phyloP scores from a whole-genome alignment of 2,797 vertebrate genomes.

The Manis pentadactyla region DNA sequence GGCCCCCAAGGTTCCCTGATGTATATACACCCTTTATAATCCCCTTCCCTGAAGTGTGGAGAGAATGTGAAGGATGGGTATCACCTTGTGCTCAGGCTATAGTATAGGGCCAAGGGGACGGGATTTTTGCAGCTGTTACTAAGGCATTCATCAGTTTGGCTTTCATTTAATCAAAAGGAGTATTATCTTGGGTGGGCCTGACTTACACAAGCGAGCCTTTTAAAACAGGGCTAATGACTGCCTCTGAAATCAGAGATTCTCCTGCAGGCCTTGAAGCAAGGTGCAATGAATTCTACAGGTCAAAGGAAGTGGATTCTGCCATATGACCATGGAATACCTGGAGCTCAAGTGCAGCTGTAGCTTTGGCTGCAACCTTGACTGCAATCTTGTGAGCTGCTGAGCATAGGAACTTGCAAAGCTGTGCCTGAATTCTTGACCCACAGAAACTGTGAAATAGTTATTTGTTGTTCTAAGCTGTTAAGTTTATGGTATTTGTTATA shows the following conservation, averaged over 20 bases:
- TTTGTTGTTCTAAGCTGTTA: not conserved
- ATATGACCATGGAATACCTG: not conserved
- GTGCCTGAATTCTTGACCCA: not conserved
- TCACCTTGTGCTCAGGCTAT: not conserved
- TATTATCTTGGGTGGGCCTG: not conserved
- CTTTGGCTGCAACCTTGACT: not conserved
- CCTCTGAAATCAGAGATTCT: conserved; percentile 21
- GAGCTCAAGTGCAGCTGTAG: not conserved
- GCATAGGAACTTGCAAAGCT: not conserved
- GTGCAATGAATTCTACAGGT: not conserved
- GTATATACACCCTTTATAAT: not conserved
- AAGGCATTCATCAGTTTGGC: not conserved
- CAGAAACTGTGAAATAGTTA: not conserved
- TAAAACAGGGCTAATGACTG: not conserved
- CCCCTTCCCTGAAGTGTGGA: not conserved
- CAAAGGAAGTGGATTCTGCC: conserved; percentile 30
- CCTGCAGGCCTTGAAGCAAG: conserved; percentile 11
- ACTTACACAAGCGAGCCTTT: conserved; percentile 2
- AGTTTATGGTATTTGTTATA: conserved; percentile 10
- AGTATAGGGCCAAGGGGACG: not conserved
- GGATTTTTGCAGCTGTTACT: conserved; percentile 3
- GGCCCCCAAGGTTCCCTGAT: not conserved
- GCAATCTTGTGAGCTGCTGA: not conserved
- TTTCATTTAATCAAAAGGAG: conserved; percentile 32
- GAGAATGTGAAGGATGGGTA: not conserved